phyloP scores from a whole-genome alignment of 2,113 vertebrate genomes.

The Ctenodactylus gundi region DNA sequence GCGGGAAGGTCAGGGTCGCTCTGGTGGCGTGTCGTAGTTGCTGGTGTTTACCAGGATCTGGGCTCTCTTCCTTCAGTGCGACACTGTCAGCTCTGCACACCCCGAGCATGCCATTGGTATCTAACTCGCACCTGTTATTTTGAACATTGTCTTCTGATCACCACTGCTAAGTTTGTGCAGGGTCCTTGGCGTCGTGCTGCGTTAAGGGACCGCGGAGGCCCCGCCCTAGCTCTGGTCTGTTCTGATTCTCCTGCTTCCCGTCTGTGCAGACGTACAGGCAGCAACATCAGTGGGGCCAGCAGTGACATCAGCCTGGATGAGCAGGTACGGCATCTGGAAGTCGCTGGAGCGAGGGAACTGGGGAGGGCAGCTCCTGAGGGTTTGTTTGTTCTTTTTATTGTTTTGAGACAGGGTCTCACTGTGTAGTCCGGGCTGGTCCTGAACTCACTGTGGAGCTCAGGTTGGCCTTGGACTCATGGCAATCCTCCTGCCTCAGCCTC shows the following conservation, averaged over 20 bases:
- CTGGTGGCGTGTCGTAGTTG: not conserved
- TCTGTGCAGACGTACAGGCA: conserved; percentile 91
- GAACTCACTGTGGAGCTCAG: too few species aligned
- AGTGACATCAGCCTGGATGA: conserved; percentile 94
- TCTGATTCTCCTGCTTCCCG: not conserved
- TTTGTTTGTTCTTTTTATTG: too few species aligned
- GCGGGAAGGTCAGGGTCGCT: not conserved
- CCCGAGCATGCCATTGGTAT: not conserved
- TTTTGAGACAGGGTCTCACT: too few species aligned
- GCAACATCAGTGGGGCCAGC: conserved; percentile 95
- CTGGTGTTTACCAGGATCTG: not conserved
- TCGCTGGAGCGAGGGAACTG: too few species aligned
- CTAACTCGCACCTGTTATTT: not conserved
- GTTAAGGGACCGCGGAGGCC: not conserved
- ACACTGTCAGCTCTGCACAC: not conserved
- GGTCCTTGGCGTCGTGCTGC: not conserved
- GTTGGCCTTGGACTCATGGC: too few species aligned
- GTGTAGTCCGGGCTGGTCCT: too few species aligned
- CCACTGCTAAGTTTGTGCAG: not conserved
- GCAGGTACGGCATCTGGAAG: conserved; percentile 81
- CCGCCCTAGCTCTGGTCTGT: not conserved
- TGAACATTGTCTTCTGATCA: rapidly evolving
- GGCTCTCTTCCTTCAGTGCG: not conserved
- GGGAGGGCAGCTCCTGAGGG: not conserved
- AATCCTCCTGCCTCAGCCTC: too few species aligned